Evolutionary conservation across 2,113 vertebrate genomes (phyloP).

Genomic region (Varanus salvator): DNA sequence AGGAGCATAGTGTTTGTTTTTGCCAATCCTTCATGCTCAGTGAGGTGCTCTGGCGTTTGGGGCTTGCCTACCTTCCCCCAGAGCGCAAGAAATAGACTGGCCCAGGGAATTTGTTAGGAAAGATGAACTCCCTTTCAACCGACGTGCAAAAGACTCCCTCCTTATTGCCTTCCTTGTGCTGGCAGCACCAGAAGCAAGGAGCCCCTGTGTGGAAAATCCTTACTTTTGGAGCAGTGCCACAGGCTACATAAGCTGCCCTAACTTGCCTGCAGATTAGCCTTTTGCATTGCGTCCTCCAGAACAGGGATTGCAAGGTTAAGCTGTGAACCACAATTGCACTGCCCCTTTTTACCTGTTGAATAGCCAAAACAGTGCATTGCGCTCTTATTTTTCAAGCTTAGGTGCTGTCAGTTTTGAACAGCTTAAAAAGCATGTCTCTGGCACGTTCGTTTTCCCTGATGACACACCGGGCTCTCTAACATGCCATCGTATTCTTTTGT

Average conservation of each 20-base stretch:
- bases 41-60: neutral
- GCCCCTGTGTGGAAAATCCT: slow-evolving; percentile 11
- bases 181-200: slow-evolving; percentile 22
- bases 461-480: too few relatives aligned
- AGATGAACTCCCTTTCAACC: neutral
- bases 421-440: neutral
- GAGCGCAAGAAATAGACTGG: neutral
- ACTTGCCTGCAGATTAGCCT: slow-evolving; percentile 23
- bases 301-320: neutral
- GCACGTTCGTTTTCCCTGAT: too few relatives aligned
- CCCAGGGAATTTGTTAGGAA: slow-evolving; percentile 6
- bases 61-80: too few relatives aligned
- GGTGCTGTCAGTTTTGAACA: slow-evolving; percentile 14
- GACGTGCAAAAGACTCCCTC: slow-evolving; percentile 1
- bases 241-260: slow-evolving; percentile 31
- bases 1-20: neutral
- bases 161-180: slow-evolving; percentile 10
- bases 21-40: too few relatives aligned
- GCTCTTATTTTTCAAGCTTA: slow-evolving; percentile 52
- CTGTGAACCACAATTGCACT: slow-evolving; percentile 25
- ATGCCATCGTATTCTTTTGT: too few relatives aligned
- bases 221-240: slow-evolving; percentile 18
- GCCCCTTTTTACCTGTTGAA: slow-evolving; percentile 24
- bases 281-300: slow-evolving; percentile 17
- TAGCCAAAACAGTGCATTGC: slow-evolving; percentile 28